Evolutionary conservation across 2,113 vertebrate genomes (phyloP).

Genomic region (Tretioscincus oriximinensis): DNA sequence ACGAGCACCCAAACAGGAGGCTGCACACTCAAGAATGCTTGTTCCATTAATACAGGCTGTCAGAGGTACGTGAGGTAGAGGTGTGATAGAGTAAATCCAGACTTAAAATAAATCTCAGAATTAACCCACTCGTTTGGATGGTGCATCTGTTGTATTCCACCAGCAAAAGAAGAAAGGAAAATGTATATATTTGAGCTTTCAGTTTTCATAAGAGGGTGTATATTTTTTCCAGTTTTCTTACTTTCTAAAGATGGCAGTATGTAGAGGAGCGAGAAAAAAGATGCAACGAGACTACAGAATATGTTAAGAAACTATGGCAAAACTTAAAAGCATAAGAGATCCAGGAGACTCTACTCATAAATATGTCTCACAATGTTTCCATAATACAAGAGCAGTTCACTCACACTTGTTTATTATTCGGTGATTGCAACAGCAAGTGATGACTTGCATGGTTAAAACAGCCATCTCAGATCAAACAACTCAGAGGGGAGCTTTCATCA

Average conservation of each 20-base stretch:
- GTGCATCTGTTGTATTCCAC: not conserved
- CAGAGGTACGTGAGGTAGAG: no score
- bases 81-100: no score
- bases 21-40: no score
- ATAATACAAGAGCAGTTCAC: not conserved
- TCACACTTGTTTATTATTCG: not conserved
- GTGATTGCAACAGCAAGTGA: not conserved
- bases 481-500: not conserved
- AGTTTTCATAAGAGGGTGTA: not conserved
- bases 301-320: not conserved
- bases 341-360: not conserved
- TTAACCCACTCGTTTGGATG: no score
- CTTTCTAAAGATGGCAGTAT: not conserved
- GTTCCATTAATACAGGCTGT: no score
- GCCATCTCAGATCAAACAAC: not conserved
- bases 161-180: conserved; percentile 13
- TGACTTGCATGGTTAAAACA: not conserved
- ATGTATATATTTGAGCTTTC: conserved; percentile 25
- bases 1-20: no score
- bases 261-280: not conserved
- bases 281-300: not conserved
- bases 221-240: not conserved
- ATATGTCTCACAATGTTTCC: not conserved
- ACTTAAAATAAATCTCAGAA: no score
- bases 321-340: not conserved